Percentiles rank a stretch among this genome's conserved stretches.
Evolutionary conservation across 2,113 vertebrate species (phyloP).

Genomic region (Orycteropus afer): DNA sequence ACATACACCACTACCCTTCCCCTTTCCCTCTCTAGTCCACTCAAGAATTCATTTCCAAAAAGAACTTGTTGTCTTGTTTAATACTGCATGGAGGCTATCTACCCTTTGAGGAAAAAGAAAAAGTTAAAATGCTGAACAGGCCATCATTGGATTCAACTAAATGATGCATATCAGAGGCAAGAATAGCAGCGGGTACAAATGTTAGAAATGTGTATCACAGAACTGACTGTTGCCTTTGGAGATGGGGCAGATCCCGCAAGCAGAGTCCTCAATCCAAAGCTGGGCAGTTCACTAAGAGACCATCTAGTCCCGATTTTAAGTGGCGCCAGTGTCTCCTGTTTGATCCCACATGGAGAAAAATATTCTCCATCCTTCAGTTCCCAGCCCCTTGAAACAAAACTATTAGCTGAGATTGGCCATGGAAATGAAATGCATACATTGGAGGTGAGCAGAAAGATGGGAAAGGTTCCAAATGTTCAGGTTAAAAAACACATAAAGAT

Average conservation of each 20-base stretch:
- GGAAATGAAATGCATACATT: conserved; percentile 27
- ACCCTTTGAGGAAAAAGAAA: background rate
- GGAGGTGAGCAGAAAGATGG: conserved; percentile 18
- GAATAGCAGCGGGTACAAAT: conserved; percentile 28
- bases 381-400: conserved; percentile 48
- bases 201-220: conserved; percentile 34
- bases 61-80: conserved; percentile 9
- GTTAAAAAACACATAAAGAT: background rate
- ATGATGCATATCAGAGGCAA: conserved; percentile 39
- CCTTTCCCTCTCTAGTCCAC: conserved; percentile 12
- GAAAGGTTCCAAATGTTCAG: background rate
- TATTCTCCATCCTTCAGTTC: conserved; percentile 6
- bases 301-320: conserved; percentile 22
- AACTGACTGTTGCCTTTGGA: conserved; percentile 1
- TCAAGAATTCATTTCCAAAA: conserved; percentile 33
- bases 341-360: conserved; percentile 22
- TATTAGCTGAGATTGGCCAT: background rate
- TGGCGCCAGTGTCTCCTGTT: background rate
- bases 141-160: background rate
- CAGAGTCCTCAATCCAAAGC: conserved; percentile 21
- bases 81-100: background rate
- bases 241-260: background rate
- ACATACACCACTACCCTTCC: background rate
- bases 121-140: background rate
- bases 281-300: conserved; percentile 40